Base-by-base conservation (phyloP, 1,140 invertebrate species). In the Drosophila athabasca region DNA sequence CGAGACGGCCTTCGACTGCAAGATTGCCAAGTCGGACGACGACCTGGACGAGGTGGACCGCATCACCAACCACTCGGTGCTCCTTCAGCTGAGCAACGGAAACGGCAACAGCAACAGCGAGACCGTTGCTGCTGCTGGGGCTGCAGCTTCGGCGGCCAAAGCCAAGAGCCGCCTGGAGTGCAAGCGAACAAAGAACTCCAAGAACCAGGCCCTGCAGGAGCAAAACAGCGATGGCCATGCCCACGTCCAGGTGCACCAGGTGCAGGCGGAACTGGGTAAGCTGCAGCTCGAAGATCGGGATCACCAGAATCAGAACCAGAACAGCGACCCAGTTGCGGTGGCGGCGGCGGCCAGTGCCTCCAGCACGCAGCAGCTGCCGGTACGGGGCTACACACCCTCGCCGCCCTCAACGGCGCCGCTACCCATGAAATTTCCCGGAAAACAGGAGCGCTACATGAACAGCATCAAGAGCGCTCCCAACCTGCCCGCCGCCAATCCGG, bases 1-100 rank as follows among this genome's bases (percentile, higher is more conserved):
- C 89, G 96, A 97, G 92, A 97, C 96, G 41, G 96, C 96, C 44
- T 97, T 97, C 92, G 96, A 97, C 91, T 96, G 96, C 90, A 96
- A 96, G 90, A 95, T 97, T 84, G 95, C 94, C 79, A 95, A 95
- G 46, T 96, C 95, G 8, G 95, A 96, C 79, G 96, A 97, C 90
- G 95, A 97, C 82, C 93, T 96, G 51, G 96, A 97, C 81, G 95
- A 96, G 76, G 94, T 96, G 22, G 95, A 96, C 79, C 94, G 95
- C 68, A 95, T 96, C 46, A 95, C 95, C 59, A 96, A 96, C 90
- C 95, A 96, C 89, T 95, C 95, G 2, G 94, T 95, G 48, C 91
- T 96, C 39, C 83, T 95, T 79, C 92, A 95, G 92, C 60, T 93
- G 75, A 91, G 90, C 79, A 92, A 92, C 57, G 93, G 93, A 51